These are phyloP conservation scores for Ia io DNA, from an alignment of 2,113 vertebrate genomes.

Conservation along the genomic window DNA sequence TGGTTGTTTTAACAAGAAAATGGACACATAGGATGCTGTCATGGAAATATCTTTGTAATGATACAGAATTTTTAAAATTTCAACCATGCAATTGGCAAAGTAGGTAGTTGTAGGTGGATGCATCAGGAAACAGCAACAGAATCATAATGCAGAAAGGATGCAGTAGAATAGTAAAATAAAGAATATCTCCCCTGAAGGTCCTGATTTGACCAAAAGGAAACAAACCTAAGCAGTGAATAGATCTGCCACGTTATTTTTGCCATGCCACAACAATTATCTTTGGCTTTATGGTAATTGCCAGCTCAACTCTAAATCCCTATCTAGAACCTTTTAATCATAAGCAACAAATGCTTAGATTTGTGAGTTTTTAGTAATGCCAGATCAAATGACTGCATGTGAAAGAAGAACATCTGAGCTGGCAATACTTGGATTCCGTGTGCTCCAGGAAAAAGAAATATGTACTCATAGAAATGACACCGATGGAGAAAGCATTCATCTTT, in stretches of 20 bases:
- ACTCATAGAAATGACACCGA: background rate
- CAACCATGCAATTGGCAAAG: constrained; percentile 3
- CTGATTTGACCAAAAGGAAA: background rate
- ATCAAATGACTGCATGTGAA: background rate
- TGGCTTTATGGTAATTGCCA: background rate
- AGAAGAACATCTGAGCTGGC: background rate
- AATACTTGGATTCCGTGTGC: background rate
- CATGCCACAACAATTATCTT: background rate
- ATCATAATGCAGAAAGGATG: background rate
- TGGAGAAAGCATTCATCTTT: background rate
- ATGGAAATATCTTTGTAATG: constrained; percentile 9
- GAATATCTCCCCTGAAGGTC: background rate
- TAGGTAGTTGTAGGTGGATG: background rate
- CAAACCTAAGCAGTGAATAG: background rate
- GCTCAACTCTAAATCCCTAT: background rate
- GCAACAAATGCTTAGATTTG: background rate
- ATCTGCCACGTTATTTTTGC: background rate
- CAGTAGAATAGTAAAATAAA: background rate
- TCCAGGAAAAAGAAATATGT: background rate
- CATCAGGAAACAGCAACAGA: background rate
- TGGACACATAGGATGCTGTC: background rate
- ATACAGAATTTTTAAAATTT: background rate
- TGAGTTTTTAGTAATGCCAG: background rate
- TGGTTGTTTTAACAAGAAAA: constrained; percentile 32
- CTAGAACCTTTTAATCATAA: background rate